These are phyloP conservation scores for Mythimna impura DNA, from an alignment of 2,888 invertebrate species.

Conservation along the genomic window DNA sequence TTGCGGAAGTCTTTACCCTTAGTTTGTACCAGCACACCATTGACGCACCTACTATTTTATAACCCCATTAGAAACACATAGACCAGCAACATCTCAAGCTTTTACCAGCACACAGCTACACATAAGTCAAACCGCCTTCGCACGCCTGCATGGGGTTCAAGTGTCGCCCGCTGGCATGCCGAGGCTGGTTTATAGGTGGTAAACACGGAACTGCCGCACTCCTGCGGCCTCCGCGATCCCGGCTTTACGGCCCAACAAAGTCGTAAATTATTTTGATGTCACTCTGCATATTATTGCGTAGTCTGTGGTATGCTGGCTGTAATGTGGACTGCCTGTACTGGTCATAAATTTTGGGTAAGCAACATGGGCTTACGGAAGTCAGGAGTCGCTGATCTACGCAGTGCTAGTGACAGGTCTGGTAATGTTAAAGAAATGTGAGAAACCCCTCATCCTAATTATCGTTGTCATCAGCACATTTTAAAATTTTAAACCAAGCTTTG, in stretches of 20 bases:
- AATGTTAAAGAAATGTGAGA: background rate
- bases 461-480: background rate
- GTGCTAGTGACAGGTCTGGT: background rate
- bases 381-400: background rate
- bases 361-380: constrained; percentile 2
- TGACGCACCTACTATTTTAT: constrained; percentile 13
- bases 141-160: constrained; percentile 25
- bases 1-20: background rate
- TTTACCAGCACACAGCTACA: constrained; percentile 7
- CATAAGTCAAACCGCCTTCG: constrained; percentile 20
- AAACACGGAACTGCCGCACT: constrained; percentile 64
- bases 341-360: constrained; percentile 37
- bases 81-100: constrained; percentile 3
- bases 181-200: constrained; percentile 60
- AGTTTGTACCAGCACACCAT: background rate
- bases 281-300: constrained; percentile 64
- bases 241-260: constrained; percentile 52
- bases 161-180: constrained; percentile 48
- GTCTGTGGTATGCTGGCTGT: constrained; percentile 41
- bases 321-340: constrained; percentile 9
- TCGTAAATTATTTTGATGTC: constrained; percentile 68
- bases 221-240: constrained; percentile 59
- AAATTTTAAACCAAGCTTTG: constrained; percentile 2
- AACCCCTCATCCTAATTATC: background rate
- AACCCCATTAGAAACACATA: constrained; percentile 15